Conservation (phyloP, 2,797 vertebrate species). For the Thaleichthys pacificus region DNA sequence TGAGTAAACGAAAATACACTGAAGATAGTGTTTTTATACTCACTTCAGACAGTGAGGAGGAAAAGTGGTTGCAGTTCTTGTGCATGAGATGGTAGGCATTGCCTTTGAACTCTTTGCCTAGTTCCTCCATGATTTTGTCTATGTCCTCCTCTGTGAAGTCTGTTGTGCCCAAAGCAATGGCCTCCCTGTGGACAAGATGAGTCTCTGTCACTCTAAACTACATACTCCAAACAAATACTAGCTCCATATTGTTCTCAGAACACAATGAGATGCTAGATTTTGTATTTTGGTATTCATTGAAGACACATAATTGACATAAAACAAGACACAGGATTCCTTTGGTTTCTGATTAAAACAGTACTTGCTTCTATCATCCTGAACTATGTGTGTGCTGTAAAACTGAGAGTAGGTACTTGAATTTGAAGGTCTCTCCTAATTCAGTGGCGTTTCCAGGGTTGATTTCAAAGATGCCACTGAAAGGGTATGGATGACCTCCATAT, state of each 20-base stretch:
- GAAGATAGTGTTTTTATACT: not conserved
- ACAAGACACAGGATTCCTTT: too few species aligned
- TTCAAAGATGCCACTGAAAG: constrained; percentile 92
- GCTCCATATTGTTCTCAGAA: not conserved
- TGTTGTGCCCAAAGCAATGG: constrained; percentile 89
- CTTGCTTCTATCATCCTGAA: too few species aligned
- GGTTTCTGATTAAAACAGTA: not conserved
- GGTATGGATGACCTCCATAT: constrained; percentile 91
- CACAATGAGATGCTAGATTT: not conserved
- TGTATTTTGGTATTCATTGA: too few species aligned
- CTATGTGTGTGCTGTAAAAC: constrained; percentile 7
- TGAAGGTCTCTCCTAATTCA: constrained; percentile 91
- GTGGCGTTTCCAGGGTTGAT: constrained; percentile 85
- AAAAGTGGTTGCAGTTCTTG: constrained; percentile 94
- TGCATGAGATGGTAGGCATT: constrained; percentile 90
- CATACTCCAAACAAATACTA: not conserved
- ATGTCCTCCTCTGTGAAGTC: constrained; percentile 91
- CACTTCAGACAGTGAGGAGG: constrained; percentile 87
- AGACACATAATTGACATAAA: too few species aligned
- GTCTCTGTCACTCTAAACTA: constrained; percentile 15
- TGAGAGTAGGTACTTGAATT: constrained; percentile 85
- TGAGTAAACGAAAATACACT: not conserved
- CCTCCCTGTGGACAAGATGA: constrained; percentile 76
- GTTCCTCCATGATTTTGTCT: constrained; percentile 92
- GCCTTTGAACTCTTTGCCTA: constrained; percentile 89